Evolutionary conservation across 2,113 vertebrate genomes (phyloP).

Genomic region (Oreochromis tanganicae): DNA sequence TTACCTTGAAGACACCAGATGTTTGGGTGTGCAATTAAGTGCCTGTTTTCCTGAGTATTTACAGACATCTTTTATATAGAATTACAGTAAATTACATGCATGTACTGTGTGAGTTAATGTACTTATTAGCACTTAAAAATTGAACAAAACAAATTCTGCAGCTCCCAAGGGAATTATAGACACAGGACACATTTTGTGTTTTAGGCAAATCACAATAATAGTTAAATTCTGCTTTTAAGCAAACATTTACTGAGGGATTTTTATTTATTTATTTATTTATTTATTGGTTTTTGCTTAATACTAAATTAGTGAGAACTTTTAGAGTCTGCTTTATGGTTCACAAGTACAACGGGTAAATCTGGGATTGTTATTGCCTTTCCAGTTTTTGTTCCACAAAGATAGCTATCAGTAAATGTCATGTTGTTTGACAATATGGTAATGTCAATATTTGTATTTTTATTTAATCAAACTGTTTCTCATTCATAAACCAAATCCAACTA

Average conservation of each 20-base stretch:
- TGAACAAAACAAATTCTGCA: not conserved
- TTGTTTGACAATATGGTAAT: not conserved
- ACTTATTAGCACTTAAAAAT: not conserved
- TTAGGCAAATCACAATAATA: not conserved
- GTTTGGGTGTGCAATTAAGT: not conserved
- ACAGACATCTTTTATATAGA: not conserved
- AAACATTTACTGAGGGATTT: not conserved
- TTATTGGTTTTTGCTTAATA: not conserved
- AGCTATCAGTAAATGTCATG: not conserved
- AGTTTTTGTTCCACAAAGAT: not conserved
- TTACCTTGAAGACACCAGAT: not conserved
- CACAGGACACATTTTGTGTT: not conserved
- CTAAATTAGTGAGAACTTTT: not conserved
- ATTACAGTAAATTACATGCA: not conserved
- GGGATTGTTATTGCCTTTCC: not conserved
- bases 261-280: not conserved
- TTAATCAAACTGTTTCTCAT: not conserved
- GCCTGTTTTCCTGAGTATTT: not conserved
- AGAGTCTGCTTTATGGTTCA: not conserved
- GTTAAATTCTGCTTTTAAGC: not conserved
- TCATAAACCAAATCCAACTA: not conserved
- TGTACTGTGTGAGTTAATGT: not conserved
- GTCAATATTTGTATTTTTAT: not conserved
- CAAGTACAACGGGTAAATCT: not conserved
- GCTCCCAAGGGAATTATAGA: not conserved